Conservation (phyloP, 1,140 invertebrate genomes). For the Bursaphelenchus mucronatus region DNA sequence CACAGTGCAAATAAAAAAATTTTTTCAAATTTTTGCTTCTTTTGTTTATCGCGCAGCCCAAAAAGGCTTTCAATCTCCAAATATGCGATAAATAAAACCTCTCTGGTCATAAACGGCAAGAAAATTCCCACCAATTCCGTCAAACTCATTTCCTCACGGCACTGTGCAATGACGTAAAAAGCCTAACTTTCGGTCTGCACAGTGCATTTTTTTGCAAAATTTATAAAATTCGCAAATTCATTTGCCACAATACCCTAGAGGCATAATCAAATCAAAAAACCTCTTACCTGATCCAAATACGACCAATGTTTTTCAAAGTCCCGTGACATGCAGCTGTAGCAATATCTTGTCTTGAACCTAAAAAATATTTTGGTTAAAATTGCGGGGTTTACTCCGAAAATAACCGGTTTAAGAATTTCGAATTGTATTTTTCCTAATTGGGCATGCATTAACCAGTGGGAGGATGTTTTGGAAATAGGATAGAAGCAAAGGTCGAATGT, state of each 20-base stretch:
- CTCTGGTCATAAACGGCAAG: not conserved
- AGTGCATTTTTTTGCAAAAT: conserved; percentile 7
- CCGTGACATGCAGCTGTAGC: conserved; percentile 54
- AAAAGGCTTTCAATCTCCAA: no score
- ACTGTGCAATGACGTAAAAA: not conserved
- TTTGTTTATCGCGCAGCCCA: no score
- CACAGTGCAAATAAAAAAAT: no score
- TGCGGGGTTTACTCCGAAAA: no score
- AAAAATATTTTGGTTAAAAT: conserved; percentile 17
- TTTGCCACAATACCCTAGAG: conserved; percentile 10
- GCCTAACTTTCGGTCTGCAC: not conserved
- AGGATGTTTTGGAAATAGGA: no score
- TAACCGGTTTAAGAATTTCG: no score
- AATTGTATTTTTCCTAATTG: no score
- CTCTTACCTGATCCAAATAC: conserved; percentile 49
- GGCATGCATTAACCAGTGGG: no score
- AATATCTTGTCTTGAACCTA: conserved; percentile 41
- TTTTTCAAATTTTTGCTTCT: no score
- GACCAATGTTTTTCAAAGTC: conserved; percentile 54
- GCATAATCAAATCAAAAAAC: conserved; percentile 2
- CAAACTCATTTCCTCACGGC: not conserved
- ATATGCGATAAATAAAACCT: no score
- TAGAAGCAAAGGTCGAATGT: no score
- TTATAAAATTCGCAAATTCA: conserved; percentile 2
- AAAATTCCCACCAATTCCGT: not conserved